Percentiles rank a stretch among this genome's conserved stretches.
Evolutionary conservation across 2,888 invertebrate genomes (phyloP).

Genomic region (Chromoteleia sp.): DNA sequence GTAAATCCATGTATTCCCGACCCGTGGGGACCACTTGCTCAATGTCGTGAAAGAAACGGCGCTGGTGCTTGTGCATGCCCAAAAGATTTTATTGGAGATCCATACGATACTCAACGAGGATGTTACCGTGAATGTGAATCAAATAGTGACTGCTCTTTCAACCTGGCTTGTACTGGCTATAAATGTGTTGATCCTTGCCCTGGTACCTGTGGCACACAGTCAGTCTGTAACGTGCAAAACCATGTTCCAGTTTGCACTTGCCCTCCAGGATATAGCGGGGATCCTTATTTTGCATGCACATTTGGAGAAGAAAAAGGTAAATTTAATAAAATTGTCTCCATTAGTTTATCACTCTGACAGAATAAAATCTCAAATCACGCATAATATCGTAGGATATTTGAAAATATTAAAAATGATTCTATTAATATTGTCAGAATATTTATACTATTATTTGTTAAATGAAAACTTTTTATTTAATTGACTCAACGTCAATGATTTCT

Average conservation of each 20-base stretch:
- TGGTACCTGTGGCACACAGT: slow-evolving; percentile 92
- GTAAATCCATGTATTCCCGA: slow-evolving; percentile 61
- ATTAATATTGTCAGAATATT: neutral
- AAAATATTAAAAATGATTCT: too few species aligned
- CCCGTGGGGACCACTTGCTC: slow-evolving; percentile 94
- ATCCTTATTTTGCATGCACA: slow-evolving; percentile 89
- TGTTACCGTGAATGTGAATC: slow-evolving; percentile 92
- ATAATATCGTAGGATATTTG: too few species aligned
- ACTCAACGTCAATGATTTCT: too few species aligned
- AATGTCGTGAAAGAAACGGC: slow-evolving; percentile 92
- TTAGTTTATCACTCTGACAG: too few species aligned
- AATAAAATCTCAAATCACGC: too few species aligned
- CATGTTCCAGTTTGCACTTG: slow-evolving; percentile 93
- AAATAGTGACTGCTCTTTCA: slow-evolving; percentile 90
- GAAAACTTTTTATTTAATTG: too few species aligned
- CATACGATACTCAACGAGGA: slow-evolving; percentile 89
- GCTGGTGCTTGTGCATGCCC: slow-evolving; percentile 94
- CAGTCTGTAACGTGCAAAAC: slow-evolving; percentile 91
- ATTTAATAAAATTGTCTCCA: too few species aligned
- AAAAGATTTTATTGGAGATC: slow-evolving; percentile 92
- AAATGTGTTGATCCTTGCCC: slow-evolving; percentile 95
- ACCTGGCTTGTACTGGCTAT: slow-evolving; percentile 91
- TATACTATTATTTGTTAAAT: too few species aligned
- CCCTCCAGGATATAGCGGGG: slow-evolving; percentile 91
- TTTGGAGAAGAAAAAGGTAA: slow-evolving; percentile 74